Evolutionary conservation across 2,113 vertebrate species (phyloP).

Genomic region (Microtus richardsoni): DNA sequence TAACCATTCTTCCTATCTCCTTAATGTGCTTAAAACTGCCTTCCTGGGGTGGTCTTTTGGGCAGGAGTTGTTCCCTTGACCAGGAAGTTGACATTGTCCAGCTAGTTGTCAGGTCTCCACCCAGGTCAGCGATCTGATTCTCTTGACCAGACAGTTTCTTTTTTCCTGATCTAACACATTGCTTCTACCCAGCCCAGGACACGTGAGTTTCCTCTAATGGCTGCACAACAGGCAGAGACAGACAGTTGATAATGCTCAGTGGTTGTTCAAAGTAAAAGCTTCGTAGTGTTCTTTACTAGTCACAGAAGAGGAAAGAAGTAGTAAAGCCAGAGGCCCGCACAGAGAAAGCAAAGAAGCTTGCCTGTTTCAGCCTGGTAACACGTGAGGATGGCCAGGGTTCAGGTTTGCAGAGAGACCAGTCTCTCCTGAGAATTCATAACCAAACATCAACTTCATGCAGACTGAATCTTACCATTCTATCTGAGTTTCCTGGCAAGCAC

Average conservation of each 20-base stretch:
- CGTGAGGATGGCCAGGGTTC: background rate
- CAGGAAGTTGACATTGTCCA: background rate
- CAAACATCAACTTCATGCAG: background rate
- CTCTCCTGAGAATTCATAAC: background rate
- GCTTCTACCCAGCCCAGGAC: background rate
- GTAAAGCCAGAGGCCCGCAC: background rate
- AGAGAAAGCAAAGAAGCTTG: background rate
- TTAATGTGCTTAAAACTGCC: background rate
- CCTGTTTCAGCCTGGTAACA: background rate
- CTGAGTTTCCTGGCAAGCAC: background rate
- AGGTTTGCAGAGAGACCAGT: background rate
- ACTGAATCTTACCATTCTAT: background rate
- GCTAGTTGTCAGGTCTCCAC: background rate
- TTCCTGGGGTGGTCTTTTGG: background rate
- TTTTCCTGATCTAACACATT: background rate
- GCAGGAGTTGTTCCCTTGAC: background rate
- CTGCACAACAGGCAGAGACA: background rate
- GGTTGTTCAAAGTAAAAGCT: background rate
- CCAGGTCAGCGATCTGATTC: background rate
- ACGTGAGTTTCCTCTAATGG: background rate
- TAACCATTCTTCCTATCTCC: background rate
- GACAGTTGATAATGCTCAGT: background rate
- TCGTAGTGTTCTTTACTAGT: background rate
- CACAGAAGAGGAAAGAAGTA: background rate
- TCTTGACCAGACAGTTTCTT: background rate